A percentile compares a stretch with the other conserved stretches of the same genome.
phyloP scores from a whole-genome alignment of 1,140 invertebrate genomes.

The Euura lappo region DNA sequence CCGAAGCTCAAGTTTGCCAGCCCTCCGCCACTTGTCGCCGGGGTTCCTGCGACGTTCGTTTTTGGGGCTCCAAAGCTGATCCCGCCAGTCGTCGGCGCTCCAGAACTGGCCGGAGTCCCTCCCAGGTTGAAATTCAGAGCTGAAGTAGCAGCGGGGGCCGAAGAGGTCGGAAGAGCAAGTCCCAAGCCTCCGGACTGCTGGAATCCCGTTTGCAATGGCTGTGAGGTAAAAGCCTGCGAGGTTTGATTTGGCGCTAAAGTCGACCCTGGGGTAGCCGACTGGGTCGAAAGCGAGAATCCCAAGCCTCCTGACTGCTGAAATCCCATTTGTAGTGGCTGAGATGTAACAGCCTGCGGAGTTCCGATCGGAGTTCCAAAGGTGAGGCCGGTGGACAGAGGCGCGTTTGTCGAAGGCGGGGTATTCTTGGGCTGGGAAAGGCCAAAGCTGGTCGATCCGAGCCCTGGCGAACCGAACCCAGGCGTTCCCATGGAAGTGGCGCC shows the following conservation, averaged over 20 bases:
- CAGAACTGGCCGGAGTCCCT: constrained; percentile 22
- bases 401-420: constrained; percentile 10
- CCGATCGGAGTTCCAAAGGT: constrained; percentile 26
- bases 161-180: constrained; percentile 45
- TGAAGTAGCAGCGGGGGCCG: constrained; percentile 37
- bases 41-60: constrained; percentile 13
- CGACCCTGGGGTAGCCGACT: constrained; percentile 42
- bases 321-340: constrained; percentile 41
- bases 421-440: not conserved
- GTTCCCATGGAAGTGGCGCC: constrained; percentile 3
- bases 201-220: constrained; percentile 40
- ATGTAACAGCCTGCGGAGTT: not conserved
- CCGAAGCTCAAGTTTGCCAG: constrained; percentile 35
- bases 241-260: constrained; percentile 26
- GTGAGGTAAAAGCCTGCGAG: not conserved
- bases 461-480: constrained; percentile 18
- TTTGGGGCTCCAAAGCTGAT: constrained; percentile 41
- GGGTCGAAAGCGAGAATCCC: constrained; percentile 47
- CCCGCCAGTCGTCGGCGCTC: constrained; percentile 27
- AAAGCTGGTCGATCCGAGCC: constrained; percentile 11
- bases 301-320: constrained; percentile 43
- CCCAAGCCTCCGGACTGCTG: constrained; percentile 45
- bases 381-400: constrained; percentile 12
- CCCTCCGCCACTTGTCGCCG: constrained; percentile 25
- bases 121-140: constrained; percentile 16